These are phyloP conservation scores for Stichodactyla helianthus DNA, from an alignment of 64 coral and sea anemone species.

Conservation along the genomic window DNA sequence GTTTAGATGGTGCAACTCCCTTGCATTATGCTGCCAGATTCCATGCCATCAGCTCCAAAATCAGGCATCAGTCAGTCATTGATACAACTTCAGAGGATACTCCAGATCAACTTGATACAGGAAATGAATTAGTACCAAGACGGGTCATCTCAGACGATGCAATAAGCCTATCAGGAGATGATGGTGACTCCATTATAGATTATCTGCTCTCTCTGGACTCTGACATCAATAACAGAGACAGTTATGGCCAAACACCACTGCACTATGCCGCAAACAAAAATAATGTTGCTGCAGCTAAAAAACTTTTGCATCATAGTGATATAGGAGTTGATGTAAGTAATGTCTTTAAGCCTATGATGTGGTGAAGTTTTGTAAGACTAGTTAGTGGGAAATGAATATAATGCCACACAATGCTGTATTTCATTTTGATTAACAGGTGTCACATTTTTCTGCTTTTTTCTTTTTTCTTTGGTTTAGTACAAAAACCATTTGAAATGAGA, in stretches of 20 bases:
- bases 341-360: too few relatives aligned
- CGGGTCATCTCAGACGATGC: background rate
- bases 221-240: slow-evolving; percentile 70
- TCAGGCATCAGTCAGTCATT: background rate
- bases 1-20: slow-evolving; percentile 87
- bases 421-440: too few relatives aligned
- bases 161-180: background rate
- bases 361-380: too few relatives aligned
- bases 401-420: too few relatives aligned
- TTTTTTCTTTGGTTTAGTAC: background rate
- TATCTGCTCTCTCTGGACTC: slow-evolving; percentile 28
- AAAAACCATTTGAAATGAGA: too few relatives aligned
- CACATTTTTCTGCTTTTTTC: background rate
- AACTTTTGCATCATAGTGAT: slow-evolving; percentile 49
- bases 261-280: slow-evolving; percentile 88
- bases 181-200: slow-evolving; percentile 34
- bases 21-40: slow-evolving; percentile 97
- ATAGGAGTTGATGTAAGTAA: slow-evolving; percentile 84
- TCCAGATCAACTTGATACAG: background rate
- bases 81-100: background rate
- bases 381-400: too few relatives aligned
- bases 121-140: background rate
- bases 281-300: slow-evolving; percentile 56
- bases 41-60: slow-evolving; percentile 19
- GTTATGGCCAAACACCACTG: slow-evolving; percentile 80